phyloP scores from a whole-genome alignment of 2,113 vertebrate genomes.

The Cairina moschata region DNA sequence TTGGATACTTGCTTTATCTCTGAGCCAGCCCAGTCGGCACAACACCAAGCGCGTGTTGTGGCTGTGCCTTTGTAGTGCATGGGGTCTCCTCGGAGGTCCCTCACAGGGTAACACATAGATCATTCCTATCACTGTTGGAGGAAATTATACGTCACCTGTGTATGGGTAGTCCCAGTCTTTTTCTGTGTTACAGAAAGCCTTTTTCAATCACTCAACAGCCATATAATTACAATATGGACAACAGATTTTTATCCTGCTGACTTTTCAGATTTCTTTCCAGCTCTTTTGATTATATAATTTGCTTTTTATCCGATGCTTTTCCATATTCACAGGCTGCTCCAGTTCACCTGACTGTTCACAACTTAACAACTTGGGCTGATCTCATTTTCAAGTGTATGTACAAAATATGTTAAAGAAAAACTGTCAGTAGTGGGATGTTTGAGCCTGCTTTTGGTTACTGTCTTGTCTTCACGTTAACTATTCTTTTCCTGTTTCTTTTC shows the following conservation, averaged over 20 bases:
- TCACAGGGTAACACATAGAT: accelerated
- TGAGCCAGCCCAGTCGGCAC: not conserved
- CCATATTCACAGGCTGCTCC: not conserved
- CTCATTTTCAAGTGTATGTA: not conserved
- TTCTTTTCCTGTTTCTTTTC: not conserved
- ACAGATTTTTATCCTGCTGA: conserved; percentile 22
- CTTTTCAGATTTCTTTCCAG: conserved; percentile 2
- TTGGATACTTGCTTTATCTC: not conserved
- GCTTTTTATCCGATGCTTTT: not conserved
- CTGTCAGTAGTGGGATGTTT: accelerated
- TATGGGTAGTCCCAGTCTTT: not conserved
- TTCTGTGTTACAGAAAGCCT: not conserved
- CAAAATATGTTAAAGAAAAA: not conserved
- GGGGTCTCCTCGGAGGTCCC: not conserved
- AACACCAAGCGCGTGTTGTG: not conserved
- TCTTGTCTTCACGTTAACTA: not conserved
- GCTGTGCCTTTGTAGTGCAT: not conserved
- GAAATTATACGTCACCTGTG: not conserved
- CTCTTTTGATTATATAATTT: conserved; percentile 25
- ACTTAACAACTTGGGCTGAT: conserved; percentile 20
- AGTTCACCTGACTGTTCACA: conserved; percentile 39
- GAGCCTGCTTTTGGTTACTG: not conserved
- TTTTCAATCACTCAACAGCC: conserved; percentile 32
- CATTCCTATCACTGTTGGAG: not conserved
- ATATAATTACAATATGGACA: conserved; percentile 24